Evolutionary conservation across 1,140 invertebrate genomes (phyloP).

Genomic region (Megalonaias nervosa): DNA sequence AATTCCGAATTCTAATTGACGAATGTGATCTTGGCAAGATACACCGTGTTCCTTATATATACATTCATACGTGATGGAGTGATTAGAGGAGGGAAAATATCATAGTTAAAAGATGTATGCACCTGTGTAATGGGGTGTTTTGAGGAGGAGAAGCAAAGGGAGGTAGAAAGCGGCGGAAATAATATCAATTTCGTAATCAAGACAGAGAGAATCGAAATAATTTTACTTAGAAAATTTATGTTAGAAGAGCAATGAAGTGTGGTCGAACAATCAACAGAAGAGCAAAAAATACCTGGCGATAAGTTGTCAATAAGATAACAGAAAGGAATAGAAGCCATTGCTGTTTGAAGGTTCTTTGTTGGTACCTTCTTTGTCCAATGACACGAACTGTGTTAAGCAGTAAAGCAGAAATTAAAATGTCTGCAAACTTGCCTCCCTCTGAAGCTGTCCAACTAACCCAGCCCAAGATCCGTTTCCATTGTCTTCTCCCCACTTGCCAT

Average conservation of each 20-base stretch:
- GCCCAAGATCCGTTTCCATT: conserved; percentile 38
- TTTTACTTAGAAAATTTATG: no score
- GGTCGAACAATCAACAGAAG: neutral
- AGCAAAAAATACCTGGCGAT: neutral
- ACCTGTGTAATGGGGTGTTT: no score
- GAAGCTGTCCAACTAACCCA: conserved; percentile 52
- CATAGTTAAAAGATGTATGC: neutral
- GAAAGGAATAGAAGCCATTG: neutral
- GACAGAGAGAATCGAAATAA: neutral
- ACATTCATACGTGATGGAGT: no score
- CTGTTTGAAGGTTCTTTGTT: no score
- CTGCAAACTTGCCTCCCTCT: conserved; percentile 39
- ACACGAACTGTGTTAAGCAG: neutral
- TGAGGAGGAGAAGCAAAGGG: neutral
- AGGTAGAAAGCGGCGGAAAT: neutral
- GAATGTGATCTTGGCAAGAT: no score
- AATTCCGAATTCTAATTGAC: no score
- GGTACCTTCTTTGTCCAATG: neutral
- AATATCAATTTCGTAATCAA: neutral
- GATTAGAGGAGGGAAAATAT: neutral
- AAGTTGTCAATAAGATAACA: neutral
- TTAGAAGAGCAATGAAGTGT: neutral
- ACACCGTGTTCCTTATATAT: no score
- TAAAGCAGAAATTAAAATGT: neutral
- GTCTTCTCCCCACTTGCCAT: conserved; percentile 45